phyloP scores from a whole-genome alignment of 2,888 invertebrate genomes.

The Noctua janthina region DNA sequence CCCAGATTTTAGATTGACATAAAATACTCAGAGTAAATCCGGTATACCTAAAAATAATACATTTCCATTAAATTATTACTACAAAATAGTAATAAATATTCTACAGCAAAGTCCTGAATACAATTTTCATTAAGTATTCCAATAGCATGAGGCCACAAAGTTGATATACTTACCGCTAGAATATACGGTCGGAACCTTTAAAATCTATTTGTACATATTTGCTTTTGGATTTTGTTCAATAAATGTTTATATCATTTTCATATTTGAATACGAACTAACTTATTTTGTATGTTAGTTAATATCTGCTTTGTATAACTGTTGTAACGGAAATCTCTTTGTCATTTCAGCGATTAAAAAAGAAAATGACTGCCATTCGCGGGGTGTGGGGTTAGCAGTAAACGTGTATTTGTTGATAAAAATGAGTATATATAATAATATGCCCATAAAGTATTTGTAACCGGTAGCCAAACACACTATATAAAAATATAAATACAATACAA shows the following conservation, averaged over 20 bases:
- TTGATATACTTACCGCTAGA: constrained; percentile 32
- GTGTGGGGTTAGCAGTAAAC: too few relatives aligned
- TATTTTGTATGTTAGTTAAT: background rate
- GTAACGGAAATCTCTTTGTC: too few relatives aligned
- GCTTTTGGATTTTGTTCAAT: constrained; percentile 28
- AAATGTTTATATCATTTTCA: constrained; percentile 23
- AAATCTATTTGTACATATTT: constrained; percentile 43
- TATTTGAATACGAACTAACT: background rate
- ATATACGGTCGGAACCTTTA: constrained; percentile 23
- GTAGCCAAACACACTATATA: too few relatives aligned
- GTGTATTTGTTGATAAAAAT: too few relatives aligned
- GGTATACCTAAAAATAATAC: background rate
- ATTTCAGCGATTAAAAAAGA: too few relatives aligned
- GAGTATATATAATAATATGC: too few relatives aligned
- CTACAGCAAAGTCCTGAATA: background rate
- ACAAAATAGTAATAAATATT: background rate
- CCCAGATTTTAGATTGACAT: background rate
- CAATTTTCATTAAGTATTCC: constrained; percentile 41
- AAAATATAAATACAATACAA: too few relatives aligned
- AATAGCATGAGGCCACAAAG: constrained; percentile 6
- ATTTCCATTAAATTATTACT: background rate
- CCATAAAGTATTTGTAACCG: too few relatives aligned
- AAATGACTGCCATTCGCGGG: too few relatives aligned
- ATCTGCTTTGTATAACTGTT: background rate
- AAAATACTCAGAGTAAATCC: background rate